These are phyloP conservation scores for Elaphurus davidianus DNA, from an alignment of 2,113 vertebrate genomes.

Conservation along the genomic window DNA sequence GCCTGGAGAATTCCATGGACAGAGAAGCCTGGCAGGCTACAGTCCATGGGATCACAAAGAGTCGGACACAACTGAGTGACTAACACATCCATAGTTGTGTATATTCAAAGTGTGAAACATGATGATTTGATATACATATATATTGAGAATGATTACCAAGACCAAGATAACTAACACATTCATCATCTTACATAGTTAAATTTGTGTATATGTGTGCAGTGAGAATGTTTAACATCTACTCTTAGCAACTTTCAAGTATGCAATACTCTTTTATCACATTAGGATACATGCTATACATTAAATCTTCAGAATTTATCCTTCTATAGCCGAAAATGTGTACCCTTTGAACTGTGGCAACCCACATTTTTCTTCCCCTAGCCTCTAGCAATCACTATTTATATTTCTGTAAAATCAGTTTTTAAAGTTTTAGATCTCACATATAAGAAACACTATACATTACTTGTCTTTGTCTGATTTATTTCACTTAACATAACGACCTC, in stretches of 20 bases:
- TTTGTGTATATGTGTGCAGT: background rate
- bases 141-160: background rate
- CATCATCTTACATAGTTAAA: background rate
- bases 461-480: background rate
- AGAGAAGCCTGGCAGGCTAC: background rate
- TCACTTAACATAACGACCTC: background rate
- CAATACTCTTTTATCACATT: background rate
- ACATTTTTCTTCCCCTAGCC: background rate
- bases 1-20: background rate
- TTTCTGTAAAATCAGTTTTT: background rate
- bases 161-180: background rate
- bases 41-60: background rate
- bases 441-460: background rate
- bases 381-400: background rate
- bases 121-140: background rate
- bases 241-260: background rate
- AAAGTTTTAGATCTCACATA: background rate
- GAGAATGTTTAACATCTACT: background rate
- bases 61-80: accelerated
- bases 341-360: background rate
- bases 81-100: background rate
- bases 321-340: background rate
- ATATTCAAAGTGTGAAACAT: background rate
- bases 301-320: background rate
- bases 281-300: background rate